Evolutionary conservation across 2,113 vertebrate genomes (phyloP).

Genomic region (Todiramphus chloris): DNA sequence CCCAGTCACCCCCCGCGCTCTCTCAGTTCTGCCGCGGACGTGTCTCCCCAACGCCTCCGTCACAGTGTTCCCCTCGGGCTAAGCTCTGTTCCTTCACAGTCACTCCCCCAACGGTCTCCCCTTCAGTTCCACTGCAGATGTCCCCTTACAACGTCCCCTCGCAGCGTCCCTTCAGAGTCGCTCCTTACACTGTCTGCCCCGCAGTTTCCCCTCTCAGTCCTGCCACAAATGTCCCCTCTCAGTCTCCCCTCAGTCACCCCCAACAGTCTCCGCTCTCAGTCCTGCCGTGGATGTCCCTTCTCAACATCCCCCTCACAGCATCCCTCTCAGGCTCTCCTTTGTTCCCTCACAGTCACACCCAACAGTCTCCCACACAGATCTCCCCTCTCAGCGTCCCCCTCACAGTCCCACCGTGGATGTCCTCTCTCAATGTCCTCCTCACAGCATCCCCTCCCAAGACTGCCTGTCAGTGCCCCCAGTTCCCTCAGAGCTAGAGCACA

Average conservation of each 20-base stretch:
- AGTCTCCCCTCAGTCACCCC: background rate
- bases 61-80: background rate
- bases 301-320: background rate
- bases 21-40: background rate
- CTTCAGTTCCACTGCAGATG: too few relatives aligned
- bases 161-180: background rate
- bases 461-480: background rate
- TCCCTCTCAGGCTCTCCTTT: background rate
- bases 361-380: background rate
- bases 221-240: background rate
- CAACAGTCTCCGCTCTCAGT: too few relatives aligned
- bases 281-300: background rate
- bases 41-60: background rate
- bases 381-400: background rate
- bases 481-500: background rate
- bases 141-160: background rate
- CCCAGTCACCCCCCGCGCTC: background rate
- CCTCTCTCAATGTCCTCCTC: background rate
- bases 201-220: background rate
- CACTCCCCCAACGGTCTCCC: too few relatives aligned
- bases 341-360: background rate
- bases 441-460: fast-evolving
- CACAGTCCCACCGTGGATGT: background rate
- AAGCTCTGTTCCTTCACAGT: too few relatives aligned
- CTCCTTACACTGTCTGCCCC: too few relatives aligned